phyloP scores from a whole-genome alignment of 2,113 vertebrate species.

The Xiphorhynchus elegans region DNA sequence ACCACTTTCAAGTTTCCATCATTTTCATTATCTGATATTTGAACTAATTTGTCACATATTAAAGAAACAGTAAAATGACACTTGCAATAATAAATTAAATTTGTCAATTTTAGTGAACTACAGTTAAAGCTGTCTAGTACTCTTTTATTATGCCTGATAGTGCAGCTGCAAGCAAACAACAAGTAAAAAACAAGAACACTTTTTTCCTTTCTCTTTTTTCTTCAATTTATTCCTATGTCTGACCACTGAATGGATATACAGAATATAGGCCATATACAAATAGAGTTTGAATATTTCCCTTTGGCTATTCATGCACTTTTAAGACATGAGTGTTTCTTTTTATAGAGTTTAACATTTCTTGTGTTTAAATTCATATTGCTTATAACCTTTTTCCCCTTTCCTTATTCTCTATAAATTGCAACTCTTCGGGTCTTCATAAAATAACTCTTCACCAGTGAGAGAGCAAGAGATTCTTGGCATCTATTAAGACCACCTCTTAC shows the following conservation, averaged over 20 bases:
- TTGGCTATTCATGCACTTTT: conserved; percentile 13
- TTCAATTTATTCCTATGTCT: not conserved
- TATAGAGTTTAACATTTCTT: not conserved
- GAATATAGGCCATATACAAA: not conserved
- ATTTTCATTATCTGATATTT: not conserved
- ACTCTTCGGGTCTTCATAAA: not conserved
- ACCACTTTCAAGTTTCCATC: not conserved
- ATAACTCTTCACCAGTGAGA: not conserved
- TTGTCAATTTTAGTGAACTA: not conserved
- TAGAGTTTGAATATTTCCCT: not conserved
- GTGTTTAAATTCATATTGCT: not conserved
- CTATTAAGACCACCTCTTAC: not conserved
- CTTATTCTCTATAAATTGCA: not conserved
- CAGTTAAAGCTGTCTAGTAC: not conserved
- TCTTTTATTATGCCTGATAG: not conserved
- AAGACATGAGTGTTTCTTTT: not conserved
- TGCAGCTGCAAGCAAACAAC: not conserved
- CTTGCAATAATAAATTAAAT: not conserved
- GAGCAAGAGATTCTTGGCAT: not conserved
- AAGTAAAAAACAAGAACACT: not conserved
- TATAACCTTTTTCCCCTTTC: not conserved
- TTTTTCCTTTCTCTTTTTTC: not conserved
- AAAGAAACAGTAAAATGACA: not conserved
- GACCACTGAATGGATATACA: not conserved
- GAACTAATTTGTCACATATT: not conserved